Evolutionary conservation across 2,888 invertebrate genomes (phyloP), one percentile per base, ranked within the genome.

Genomic region (Tubulanus polymorphus): DNA sequence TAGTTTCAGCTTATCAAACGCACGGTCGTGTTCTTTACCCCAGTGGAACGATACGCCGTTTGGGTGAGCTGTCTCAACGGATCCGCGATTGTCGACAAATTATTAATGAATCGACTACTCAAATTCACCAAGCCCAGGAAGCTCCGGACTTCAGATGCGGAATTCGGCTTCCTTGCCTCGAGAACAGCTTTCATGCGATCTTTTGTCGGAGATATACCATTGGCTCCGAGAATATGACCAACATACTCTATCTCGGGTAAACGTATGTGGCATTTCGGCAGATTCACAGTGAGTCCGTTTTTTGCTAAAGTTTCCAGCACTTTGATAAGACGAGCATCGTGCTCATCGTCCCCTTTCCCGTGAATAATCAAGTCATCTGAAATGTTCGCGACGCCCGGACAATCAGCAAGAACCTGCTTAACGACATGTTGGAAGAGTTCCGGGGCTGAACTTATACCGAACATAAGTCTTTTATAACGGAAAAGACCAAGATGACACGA

Each of bases 21-120:
- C 51, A 30, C 37, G 37, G 46, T 62, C 46, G 41, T 58, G 55
- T n/a, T 47, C 8, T 2, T 41, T 8, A 1, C 37, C 25, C 65
- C 63, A 65, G 6, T 15, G 46, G 63, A 57, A 68, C 18, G 25
- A 18, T 37, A 35, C 49, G 61, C 49, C 50, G 62, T 46, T 30
- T 52, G 35, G 3, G 62, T 65, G 20, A 68, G 56, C 35, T 55
- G 48, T 48, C 65, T 30, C 12, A 68, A 47, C 1, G 67, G 66
- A 46, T 37, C 57, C 32, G 61, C 56, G 2, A 64, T 53, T 3
- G 54, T 51, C 15, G 63, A 51, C 35, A 60, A 65, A 20, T 54
- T 46, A 2, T 53, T 56, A 18, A 65, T 64, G 48, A 65, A 60
- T 50, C 55, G 45, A 6, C 63, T 35, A 23, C 51, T 26, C 32